Percentiles rank a stretch among this genome's conserved stretches.
These are phyloP conservation scores for Pinctada fucata DNA, from an alignment of 2,888 invertebrate genomes.

Conservation along the genomic window DNA sequence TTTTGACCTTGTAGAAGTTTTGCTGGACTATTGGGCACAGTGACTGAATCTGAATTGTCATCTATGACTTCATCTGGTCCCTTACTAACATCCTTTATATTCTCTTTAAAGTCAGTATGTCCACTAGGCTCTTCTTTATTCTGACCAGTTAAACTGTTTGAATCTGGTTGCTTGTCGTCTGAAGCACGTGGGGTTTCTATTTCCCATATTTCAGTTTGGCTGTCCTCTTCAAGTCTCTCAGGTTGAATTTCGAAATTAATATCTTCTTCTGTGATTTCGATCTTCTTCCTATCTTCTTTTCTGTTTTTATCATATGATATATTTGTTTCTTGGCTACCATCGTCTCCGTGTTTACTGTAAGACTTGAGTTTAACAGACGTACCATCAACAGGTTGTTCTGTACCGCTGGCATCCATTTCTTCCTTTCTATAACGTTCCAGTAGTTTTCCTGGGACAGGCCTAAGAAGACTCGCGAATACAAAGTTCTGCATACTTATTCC, in stretches of 20 bases:
- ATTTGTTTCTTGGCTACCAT: not conserved
- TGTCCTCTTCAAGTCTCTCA: conserved; percentile 3
- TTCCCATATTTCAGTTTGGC: not conserved
- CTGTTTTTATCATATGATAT: not conserved
- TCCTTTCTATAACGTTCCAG: not conserved
- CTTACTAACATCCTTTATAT: not conserved
- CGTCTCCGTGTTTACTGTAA: not conserved
- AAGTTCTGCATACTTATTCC: conserved; percentile 68
- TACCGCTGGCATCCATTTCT: not conserved
- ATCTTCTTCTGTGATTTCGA: not conserved
- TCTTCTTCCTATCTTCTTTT: not conserved
- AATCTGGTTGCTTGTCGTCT: not conserved
- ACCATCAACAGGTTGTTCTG: not conserved
- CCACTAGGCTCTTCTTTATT: not conserved
- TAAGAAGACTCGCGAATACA: conserved; percentile 61
- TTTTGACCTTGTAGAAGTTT: conserved; percentile 5
- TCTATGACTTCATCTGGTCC: not conserved
- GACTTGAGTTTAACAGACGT: not conserved
- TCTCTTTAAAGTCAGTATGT: not conserved
- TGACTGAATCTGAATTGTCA: not conserved
- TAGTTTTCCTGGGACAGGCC: conserved; percentile 29
- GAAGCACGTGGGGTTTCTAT: conserved; percentile 1
- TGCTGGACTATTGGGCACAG: conserved; percentile 8
- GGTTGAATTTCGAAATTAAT: conserved; percentile 1
- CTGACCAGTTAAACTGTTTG: not conserved